Percentiles rank a stretch among this genome's conserved stretches.
phyloP scores from a whole-genome alignment of 2,797 vertebrate genomes.

The Propithecus deckenii region DNA sequence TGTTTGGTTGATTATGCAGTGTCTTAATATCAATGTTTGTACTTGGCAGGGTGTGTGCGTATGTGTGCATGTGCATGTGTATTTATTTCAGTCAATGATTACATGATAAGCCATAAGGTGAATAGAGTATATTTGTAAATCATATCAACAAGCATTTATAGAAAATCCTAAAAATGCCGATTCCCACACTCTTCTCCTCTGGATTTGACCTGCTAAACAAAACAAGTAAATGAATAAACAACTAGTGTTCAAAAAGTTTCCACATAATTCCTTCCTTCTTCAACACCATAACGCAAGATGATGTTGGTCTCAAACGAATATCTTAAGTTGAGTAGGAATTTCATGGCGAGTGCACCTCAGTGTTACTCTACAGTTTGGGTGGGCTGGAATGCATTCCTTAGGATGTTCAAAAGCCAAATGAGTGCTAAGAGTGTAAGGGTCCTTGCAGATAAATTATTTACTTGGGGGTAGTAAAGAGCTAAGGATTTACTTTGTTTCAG shows the following conservation, averaged over 20 bases:
- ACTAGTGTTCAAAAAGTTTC: background rate
- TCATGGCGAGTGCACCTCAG: background rate
- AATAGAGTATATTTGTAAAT: background rate
- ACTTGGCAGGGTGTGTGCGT: background rate
- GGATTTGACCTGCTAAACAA: background rate
- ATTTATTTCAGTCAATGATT: background rate
- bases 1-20: background rate
- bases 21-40: background rate
- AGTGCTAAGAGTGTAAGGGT: background rate
- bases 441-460: background rate
- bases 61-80: rapidly evolving
- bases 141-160: background rate
- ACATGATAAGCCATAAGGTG: background rate
- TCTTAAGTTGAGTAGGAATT: background rate
- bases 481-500: background rate
- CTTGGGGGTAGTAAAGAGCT: background rate
- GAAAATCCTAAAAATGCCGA: background rate
- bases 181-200: background rate
- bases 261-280: background rate
- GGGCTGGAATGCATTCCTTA: background rate
- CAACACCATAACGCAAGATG: background rate
- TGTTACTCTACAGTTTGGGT: background rate
- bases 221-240: background rate
- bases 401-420: background rate
- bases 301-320: background rate